A percentile compares a stretch with the other conserved stretches of the same genome.
These are phyloP conservation scores for Odontocerum albicorne DNA, from an alignment of 2,888 invertebrate genomes.

Conservation along the genomic window DNA sequence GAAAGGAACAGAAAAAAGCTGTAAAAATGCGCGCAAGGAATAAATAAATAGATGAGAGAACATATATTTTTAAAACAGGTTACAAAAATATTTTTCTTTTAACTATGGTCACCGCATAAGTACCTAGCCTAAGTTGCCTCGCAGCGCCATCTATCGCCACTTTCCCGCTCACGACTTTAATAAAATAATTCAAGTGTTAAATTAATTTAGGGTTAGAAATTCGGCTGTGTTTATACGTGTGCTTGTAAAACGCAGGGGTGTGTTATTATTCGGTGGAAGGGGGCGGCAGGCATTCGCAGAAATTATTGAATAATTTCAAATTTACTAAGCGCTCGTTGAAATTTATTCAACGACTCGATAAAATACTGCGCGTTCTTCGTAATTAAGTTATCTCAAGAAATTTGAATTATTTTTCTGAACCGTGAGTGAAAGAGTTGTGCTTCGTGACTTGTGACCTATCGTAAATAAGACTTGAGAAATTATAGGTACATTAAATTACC, in stretches of 20 bases:
- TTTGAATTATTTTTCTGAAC: conserved; percentile 4
- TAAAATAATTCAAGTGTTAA: conserved; percentile 38
- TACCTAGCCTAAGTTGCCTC: background rate
- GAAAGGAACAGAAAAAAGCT: no score
- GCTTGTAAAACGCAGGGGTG: conserved; percentile 22
- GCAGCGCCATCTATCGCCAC: conserved; percentile 29
- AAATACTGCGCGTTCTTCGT: conserved; percentile 7
- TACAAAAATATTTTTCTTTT: no score
- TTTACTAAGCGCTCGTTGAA: conserved; percentile 6
- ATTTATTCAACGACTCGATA: conserved; percentile 16
- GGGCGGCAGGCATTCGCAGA: conserved; percentile 16
- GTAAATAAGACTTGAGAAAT: no score
- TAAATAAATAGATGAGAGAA: background rate
- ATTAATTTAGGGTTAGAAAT: conserved; percentile 37
- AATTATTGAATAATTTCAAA: conserved; percentile 27
- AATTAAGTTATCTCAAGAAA: conserved; percentile 5
- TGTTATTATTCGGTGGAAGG: conserved; percentile 20
- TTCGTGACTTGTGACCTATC: no score
- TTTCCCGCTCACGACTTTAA: conserved; percentile 36
- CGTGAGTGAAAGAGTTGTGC: no score
- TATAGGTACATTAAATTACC: no score
- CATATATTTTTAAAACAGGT: no score
- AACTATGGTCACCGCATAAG: background rate
- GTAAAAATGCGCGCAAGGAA: background rate
- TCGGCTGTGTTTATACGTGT: conserved; percentile 26